These are phyloP conservation scores for Cepaea nemoralis DNA, from an alignment of 1,140 invertebrate species.

Conservation along the genomic window DNA sequence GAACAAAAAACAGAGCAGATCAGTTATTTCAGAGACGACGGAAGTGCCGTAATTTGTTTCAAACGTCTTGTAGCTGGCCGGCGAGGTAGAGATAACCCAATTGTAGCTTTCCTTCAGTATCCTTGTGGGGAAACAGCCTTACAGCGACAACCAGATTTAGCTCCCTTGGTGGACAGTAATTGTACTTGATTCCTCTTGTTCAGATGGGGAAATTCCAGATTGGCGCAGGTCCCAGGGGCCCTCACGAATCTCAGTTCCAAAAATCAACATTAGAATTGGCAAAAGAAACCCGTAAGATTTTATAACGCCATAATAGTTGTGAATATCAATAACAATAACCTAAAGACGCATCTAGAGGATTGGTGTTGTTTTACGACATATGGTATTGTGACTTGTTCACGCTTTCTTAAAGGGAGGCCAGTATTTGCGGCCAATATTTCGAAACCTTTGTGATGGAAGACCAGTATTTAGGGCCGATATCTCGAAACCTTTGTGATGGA, in stretches of 20 bases:
- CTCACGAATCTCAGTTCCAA: background rate
- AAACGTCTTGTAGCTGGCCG: constrained; percentile 15
- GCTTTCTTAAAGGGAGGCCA: too few species aligned
- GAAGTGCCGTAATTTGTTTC: constrained; percentile 35
- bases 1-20: constrained; percentile 7
- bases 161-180: constrained; percentile 34
- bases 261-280: background rate
- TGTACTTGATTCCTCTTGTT: constrained; percentile 32
- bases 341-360: background rate
- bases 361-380: background rate
- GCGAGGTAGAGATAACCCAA: constrained; percentile 25
- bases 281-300: background rate
- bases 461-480: too few species aligned
- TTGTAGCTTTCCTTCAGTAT: constrained; percentile 23
- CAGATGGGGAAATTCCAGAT: background rate
- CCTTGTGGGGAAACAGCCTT: background rate
- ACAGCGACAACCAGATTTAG: constrained; percentile 30
- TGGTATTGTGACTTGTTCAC: too few species aligned
- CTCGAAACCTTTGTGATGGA: too few species aligned
- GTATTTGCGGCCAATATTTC: too few species aligned
- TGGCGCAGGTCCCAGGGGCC: background rate
- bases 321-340: background rate
- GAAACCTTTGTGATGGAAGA: too few species aligned
- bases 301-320: background rate
- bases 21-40: background rate